Conservation (phyloP, 2,888 invertebrate species). For the Orgyia antiqua region DNA sequence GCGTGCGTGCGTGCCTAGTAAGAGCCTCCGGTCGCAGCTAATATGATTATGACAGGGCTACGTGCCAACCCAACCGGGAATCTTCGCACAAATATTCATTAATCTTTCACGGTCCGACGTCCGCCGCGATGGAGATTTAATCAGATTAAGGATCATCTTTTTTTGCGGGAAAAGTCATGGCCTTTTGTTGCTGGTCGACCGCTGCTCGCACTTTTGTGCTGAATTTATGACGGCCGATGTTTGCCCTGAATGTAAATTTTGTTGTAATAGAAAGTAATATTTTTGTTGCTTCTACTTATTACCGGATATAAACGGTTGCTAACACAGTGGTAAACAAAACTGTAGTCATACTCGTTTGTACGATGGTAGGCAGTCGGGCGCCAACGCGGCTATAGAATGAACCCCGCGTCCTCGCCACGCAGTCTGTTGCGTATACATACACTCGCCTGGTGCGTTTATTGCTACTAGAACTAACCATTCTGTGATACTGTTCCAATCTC, state of each 20-base stretch:
- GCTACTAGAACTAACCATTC: slow-evolving; percentile 24
- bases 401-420: slow-evolving; percentile 49
- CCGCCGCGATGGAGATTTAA: slow-evolving; percentile 77
- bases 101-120: slow-evolving; percentile 78
- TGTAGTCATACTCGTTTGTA: slow-evolving; percentile 20
- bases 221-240: slow-evolving; percentile 70
- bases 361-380: slow-evolving; percentile 37
- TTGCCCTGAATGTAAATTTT: slow-evolving; percentile 71
- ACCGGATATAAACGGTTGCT: slow-evolving; percentile 10
- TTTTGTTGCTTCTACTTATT: slow-evolving; percentile 20
- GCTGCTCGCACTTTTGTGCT: slow-evolving; percentile 71
- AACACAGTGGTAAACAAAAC: slow-evolving; percentile 12
- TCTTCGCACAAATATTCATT: slow-evolving; percentile 78
- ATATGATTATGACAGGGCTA: slow-evolving; percentile 77
- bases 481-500: slow-evolving; percentile 11
- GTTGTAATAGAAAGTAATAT: slow-evolving; percentile 35
- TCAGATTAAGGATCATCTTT: slow-evolving; percentile 79
- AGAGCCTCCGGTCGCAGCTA: slow-evolving; percentile 65
- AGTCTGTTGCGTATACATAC: slow-evolving; percentile 44
- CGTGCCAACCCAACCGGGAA: slow-evolving; percentile 74
- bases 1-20: slow-evolving; percentile 63
- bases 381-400: slow-evolving; percentile 47
- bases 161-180: slow-evolving; percentile 74
- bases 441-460: slow-evolving; percentile 41
- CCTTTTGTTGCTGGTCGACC: slow-evolving; percentile 73